A percentile compares a stretch with the other conserved stretches of the same genome.
Evolutionary conservation across 2,113 vertebrate genomes (phyloP).

Genomic region (Tachuris rubrigastra): DNA sequence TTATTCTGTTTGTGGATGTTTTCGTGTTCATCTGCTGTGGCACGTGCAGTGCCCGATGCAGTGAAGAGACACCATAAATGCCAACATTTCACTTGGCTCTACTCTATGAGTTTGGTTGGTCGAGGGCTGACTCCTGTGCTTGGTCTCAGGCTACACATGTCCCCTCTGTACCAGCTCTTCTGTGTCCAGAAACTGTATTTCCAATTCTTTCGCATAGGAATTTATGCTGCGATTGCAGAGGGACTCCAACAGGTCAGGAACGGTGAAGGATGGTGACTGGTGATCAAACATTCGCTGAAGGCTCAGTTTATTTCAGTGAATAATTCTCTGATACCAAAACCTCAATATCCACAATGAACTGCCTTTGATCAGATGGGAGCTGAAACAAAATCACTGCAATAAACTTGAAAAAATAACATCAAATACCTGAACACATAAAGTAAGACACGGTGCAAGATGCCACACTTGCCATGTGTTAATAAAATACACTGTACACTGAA

Average conservation of each 20-base stretch:
- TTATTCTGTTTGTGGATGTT: not conserved
- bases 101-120: not conserved
- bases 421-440: not conserved
- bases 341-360: not conserved
- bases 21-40: not conserved
- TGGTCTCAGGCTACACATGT: not conserved
- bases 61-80: not conserved
- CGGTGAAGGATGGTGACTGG: not conserved
- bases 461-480: not conserved
- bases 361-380: not conserved
- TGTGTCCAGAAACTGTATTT: not conserved
- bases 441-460: not conserved
- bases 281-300: not conserved
- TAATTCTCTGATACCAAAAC: not conserved
- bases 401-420: not conserved
- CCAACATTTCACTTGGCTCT: not conserved
- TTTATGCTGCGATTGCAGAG: not conserved
- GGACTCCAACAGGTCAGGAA: not conserved
- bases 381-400: not conserved
- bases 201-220: not conserved
- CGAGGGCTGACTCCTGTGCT: not conserved
- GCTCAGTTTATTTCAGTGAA: not conserved
- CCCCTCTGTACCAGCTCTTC: not conserved
- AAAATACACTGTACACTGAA: not conserved
- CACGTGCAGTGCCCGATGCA: rapidly evolving